Evolutionary conservation across 2,797 vertebrate genomes (phyloP).

Genomic region (Sebastes iracundus): DNA sequence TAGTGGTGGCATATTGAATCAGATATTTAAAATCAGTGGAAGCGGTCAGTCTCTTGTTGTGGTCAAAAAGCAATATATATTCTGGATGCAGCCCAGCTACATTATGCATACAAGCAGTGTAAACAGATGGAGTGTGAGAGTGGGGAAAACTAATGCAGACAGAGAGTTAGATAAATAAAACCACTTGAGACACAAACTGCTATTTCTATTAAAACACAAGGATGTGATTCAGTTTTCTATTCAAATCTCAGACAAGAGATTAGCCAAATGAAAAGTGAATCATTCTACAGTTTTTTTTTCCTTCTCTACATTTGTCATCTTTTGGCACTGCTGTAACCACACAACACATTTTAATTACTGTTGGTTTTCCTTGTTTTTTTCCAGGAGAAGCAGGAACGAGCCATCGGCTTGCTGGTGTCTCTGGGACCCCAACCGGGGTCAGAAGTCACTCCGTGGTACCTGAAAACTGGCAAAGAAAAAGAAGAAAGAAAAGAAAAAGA

Average conservation of each 20-base stretch:
- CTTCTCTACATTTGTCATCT: background rate
- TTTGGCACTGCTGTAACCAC: background rate
- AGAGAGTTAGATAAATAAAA: background rate
- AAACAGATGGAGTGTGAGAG: background rate
- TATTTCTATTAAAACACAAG: background rate
- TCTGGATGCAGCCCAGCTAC: background rate
- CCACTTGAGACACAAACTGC: background rate
- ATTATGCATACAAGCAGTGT: background rate
- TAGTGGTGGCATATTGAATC: background rate
- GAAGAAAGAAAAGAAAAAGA: conserved; percentile 60
- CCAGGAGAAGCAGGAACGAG: conserved; percentile 89
- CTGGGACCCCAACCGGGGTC: conserved; percentile 87
- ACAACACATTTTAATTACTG: background rate
- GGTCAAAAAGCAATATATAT: background rate
- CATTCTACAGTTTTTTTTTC: background rate
- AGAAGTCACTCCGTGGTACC: conserved; percentile 90
- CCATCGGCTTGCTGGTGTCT: conserved; percentile 90
- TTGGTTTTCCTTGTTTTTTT: background rate
- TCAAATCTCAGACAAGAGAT: background rate
- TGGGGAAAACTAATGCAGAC: background rate
- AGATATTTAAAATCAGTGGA: background rate
- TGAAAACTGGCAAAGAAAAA: conserved; percentile 77
- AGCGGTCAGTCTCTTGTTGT: background rate
- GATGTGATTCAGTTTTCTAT: background rate
- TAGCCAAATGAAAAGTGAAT: background rate